Evolutionary conservation across 2,113 vertebrate genomes (phyloP).

Genomic region (Turdus rufiventris): DNA sequence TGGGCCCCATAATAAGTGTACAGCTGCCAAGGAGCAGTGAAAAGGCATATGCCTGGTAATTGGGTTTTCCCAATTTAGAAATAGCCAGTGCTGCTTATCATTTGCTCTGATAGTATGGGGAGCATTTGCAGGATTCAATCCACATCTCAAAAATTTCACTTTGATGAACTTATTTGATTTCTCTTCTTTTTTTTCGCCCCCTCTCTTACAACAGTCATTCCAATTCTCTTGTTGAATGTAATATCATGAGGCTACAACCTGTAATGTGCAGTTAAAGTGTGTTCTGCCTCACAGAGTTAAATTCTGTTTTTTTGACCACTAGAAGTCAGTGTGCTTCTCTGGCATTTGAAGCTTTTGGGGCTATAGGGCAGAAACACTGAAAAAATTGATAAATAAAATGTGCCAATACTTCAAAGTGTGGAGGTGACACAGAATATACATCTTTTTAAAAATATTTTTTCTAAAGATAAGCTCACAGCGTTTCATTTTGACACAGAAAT

Average conservation of each 20-base stretch:
- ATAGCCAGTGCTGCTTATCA: background rate
- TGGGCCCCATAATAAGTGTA: background rate
- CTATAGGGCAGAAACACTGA: too few relatives aligned
- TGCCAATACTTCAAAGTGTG: accelerated
- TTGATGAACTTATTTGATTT: background rate
- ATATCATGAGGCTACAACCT: background rate
- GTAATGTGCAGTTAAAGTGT: background rate
- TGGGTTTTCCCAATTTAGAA: background rate
- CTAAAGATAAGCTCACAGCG: background rate
- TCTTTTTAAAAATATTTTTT: background rate
- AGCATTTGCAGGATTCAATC: background rate
- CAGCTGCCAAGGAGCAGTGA: background rate
- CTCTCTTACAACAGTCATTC: background rate
- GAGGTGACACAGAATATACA: background rate
- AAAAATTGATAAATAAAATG: too few relatives aligned
- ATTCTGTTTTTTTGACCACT: background rate
- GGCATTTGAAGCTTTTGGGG: background rate
- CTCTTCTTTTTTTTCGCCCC: accelerated
- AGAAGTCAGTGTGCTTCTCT: background rate
- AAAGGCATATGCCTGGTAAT: background rate
- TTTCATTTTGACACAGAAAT: background rate
- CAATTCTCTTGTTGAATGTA: background rate
- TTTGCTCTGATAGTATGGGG: background rate
- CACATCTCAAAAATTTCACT: background rate
- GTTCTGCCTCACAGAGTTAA: background rate